phyloP scores from a whole-genome alignment of 2,113 vertebrate genomes.

The Bostrychus sinensis region DNA sequence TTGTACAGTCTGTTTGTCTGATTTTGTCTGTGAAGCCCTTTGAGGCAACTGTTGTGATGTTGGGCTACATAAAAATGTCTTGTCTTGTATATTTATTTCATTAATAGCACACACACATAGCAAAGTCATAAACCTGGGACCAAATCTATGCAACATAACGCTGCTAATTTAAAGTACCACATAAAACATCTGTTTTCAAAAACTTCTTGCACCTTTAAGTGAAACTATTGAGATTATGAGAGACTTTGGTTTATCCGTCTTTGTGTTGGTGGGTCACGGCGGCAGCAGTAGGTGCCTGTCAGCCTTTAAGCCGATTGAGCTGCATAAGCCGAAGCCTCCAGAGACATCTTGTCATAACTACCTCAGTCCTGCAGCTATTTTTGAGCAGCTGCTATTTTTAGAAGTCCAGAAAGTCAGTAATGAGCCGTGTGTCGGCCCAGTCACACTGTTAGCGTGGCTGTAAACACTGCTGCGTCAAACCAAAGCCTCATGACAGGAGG shows the following conservation, averaged over 20 bases:
- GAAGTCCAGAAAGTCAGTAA: constrained; percentile 15
- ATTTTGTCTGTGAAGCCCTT: too few relatives aligned
- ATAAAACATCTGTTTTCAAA: too few relatives aligned
- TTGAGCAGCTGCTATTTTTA: constrained; percentile 61
- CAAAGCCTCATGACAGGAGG: background rate
- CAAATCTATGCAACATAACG: too few relatives aligned
- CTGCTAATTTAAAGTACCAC: too few relatives aligned
- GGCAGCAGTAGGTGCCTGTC: constrained; percentile 25
- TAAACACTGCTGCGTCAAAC: constrained; percentile 4
- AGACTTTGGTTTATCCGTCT: background rate
- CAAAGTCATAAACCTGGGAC: too few relatives aligned
- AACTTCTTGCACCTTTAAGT: background rate
- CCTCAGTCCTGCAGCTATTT: constrained; percentile 51
- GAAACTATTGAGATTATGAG: background rate
- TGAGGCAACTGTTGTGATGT: too few relatives aligned
- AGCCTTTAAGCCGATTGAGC: constrained; percentile 67
- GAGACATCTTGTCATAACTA: constrained; percentile 49
- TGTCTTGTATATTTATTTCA: too few relatives aligned
- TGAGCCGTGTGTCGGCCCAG: constrained; percentile 12
- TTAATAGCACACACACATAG: too few relatives aligned
- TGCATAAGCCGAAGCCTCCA: constrained; percentile 48
- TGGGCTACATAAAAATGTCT: too few relatives aligned
- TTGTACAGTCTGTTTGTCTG: too few relatives aligned
- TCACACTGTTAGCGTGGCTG: background rate
- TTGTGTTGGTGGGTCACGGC: background rate